A percentile compares a stretch with the other conserved stretches of the same genome.
Conservation (phyloP, 2,888 invertebrate genomes). For the Allygus modestus region DNA sequence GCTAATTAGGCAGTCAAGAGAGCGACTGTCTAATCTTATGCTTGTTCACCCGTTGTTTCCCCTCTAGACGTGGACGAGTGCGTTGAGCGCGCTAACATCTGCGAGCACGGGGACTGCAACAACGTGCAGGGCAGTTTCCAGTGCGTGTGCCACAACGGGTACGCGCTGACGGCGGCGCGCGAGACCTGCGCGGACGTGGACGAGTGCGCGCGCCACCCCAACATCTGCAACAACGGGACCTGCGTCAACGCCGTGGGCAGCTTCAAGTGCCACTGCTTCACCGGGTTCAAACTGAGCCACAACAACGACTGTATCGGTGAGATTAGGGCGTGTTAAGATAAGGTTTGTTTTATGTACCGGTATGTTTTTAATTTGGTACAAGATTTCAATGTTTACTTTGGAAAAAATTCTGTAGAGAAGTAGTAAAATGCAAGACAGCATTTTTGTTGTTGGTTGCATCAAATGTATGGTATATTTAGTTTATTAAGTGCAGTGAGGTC, state of each 20-base stretch:
- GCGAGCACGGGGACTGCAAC: slow-evolving; percentile 86
- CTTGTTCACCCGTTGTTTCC: too few relatives aligned
- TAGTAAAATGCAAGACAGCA: too few relatives aligned
- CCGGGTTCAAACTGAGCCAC: slow-evolving; percentile 86
- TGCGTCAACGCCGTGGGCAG: slow-evolving; percentile 85
- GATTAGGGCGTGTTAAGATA: too few relatives aligned
- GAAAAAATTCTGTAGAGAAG: too few relatives aligned
- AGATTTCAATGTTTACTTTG: too few relatives aligned
- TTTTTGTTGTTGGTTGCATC: too few relatives aligned
- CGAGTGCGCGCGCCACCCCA: slow-evolving; percentile 85
- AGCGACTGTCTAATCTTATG: too few relatives aligned
- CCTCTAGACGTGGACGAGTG: slow-evolving; percentile 85
- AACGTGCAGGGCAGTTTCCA: slow-evolving; percentile 88
- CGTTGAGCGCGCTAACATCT: slow-evolving; percentile 81
- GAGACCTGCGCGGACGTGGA: slow-evolving; percentile 85
- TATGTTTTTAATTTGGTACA: too few relatives aligned
- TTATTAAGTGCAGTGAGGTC: too few relatives aligned
- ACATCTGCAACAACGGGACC: slow-evolving; percentile 86
- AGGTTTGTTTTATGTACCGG: background rate
- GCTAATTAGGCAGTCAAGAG: too few relatives aligned
- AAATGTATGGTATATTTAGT: too few relatives aligned
- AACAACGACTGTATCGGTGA: slow-evolving; percentile 88
- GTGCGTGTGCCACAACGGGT: slow-evolving; percentile 87
- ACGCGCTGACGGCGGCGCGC: slow-evolving; percentile 80
- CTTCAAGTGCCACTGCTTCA: slow-evolving; percentile 86